A percentile compares a stretch with the other conserved stretches of the same genome.
Conservation (phyloP, 2,797 vertebrate species). For the Microctenopoma stevenorrisi region DNA sequence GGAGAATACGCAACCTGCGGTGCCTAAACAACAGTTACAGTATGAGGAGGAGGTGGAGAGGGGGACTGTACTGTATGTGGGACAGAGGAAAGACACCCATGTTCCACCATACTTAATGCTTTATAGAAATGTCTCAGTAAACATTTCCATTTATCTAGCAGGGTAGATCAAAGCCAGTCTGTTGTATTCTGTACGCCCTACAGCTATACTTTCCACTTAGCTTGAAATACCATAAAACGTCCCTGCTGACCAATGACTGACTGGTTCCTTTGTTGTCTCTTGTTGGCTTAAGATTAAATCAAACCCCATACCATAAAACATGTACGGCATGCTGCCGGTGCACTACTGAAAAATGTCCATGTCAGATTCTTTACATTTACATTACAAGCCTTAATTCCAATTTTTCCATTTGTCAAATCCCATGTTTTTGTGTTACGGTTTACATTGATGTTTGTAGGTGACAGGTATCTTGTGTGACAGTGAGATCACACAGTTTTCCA, state of each 20-base stretch:
- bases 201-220: neutral
- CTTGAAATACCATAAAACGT: conserved; percentile 23
- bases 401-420: too few species aligned
- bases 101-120: conserved; percentile 25
- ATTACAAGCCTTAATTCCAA: too few species aligned
- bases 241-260: conserved; percentile 2
- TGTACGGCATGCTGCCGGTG: neutral
- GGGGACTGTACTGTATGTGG: neutral
- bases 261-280: conserved; percentile 26
- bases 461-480: too few species aligned
- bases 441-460: too few species aligned
- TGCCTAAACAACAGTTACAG: conserved; percentile 61
- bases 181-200: neutral
- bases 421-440: too few species aligned
- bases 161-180: conserved; percentile 32
- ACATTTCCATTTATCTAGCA: conserved; percentile 9
- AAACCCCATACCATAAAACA: conserved; percentile 4
- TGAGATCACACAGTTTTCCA: too few species aligned
- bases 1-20: conserved; percentile 62
- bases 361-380: too few species aligned
- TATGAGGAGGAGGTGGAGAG: conserved; percentile 17
- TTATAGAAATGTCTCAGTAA: conserved; percentile 22
- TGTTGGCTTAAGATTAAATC: conserved; percentile 29
- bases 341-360: neutral
- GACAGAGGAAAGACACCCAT: conserved; percentile 7